A percentile compares a stretch with the other conserved stretches of the same genome.
phyloP scores from a whole-genome alignment of 1,140 invertebrate species.

The Lethocerus indicus region DNA sequence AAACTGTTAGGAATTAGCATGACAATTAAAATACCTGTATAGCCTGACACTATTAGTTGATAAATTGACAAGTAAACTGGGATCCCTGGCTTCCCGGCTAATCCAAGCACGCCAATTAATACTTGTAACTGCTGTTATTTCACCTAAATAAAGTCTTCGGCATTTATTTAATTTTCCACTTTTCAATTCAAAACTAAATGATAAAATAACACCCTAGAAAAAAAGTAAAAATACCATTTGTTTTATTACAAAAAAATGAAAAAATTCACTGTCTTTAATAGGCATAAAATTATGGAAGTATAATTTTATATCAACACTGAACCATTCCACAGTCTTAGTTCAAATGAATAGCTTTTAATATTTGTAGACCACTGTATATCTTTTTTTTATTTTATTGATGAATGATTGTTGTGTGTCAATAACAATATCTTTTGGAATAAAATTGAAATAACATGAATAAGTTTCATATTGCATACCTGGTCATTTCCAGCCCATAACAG shows the following conservation, averaged over 20 bases:
- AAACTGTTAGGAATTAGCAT: too few species aligned
- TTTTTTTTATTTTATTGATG: background rate
- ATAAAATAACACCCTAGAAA: constrained; percentile 43
- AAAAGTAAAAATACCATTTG: background rate
- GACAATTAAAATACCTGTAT: constrained; percentile 27
- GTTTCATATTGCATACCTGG: constrained; percentile 30
- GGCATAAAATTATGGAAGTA: too few species aligned
- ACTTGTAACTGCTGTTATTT: constrained; percentile 46
- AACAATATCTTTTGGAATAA: background rate
- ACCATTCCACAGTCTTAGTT: background rate
- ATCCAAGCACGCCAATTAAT: constrained; percentile 69
- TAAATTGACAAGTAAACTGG: constrained; percentile 59
- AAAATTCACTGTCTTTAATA: background rate
- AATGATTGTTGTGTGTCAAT: background rate
- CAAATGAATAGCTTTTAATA: background rate
- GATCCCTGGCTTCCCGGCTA: constrained; percentile 55
- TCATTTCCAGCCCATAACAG: constrained; percentile 75
- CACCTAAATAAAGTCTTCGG: constrained; percentile 39
- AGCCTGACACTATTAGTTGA: constrained; percentile 56
- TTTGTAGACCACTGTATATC: background rate
- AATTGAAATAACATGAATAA: background rate
- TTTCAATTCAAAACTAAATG: constrained; percentile 49
- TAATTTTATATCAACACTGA: background rate
- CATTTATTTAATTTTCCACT: constrained; percentile 55
- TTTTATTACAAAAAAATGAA: background rate